Evolutionary conservation across 2,113 vertebrate genomes (phyloP), one percentile per base, ranked within the genome.

Genomic region (Microcebus lehilahytsara): DNA sequence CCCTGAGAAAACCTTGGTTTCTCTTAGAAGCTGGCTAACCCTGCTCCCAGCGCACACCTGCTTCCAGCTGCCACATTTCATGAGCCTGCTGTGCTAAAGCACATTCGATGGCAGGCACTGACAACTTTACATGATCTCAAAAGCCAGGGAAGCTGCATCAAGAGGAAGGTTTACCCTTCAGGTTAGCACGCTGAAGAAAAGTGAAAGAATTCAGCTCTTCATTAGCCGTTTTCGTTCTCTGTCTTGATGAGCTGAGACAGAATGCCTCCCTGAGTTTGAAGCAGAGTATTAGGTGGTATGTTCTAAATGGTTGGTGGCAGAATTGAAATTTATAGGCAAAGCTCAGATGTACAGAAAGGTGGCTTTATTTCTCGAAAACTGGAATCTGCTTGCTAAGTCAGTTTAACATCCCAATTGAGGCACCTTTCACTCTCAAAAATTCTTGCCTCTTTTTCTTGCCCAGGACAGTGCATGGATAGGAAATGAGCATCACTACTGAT

Each of bases 21-120:
- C 94, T 96, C 96, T 97, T 40, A 86, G 96, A 97, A 98, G 84
- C 96, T 97, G 96, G 95, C 69, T n/a, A 96, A 78, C 60, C 88
- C 85, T 81, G 85, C 40, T 89, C 85, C 85, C 77, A 96, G 69
- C 90, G 96, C 90, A 93, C 77, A 93, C 69, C 81, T 96, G 90
- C 95, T 96, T 97, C 74, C 49, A 91, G 78, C 78, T 0, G 0
- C 85, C 95, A 51, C 92, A 53, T 93, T 93, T 93, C 96, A 72
- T 93, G 96, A 97, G 72, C 79, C 69, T 62, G 81, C 85, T 96
- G 89, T 97, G 95, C 51, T 96, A 95, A 97, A 97, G 96, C 81
- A 83, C 71, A 95, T 69, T 90, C 85, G 37, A 80, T 62, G 89
- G 80, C 91, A 93, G 89, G 89, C 20, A 13, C 91, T 94, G 96